Base-by-base conservation (phyloP, 2,113 vertebrate species). In the Mormyrus iriodes region DNA sequence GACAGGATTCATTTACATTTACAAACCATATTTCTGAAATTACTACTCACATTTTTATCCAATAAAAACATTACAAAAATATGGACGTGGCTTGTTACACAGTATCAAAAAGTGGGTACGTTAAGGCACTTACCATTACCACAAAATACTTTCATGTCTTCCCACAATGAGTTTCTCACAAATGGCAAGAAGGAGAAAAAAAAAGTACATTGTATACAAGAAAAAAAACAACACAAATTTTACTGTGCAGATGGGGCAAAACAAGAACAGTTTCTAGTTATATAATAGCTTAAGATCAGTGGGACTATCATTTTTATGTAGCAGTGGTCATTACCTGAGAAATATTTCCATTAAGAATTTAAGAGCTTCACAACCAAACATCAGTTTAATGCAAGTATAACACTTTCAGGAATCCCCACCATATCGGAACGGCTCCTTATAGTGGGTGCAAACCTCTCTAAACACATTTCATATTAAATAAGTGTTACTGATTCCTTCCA, bases 121-220 rank as follows among this genome's bases (percentile, higher is more conserved):
- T 90, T 90, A 90, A 90, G 89, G 89, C 89, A 90, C 86, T 87
- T 90, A 49, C 24, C 48, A 79, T 87, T 86, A 61, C 52, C 61
- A 90, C 65, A 85, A 86, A 79, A 79, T 52, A 61, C 83, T 76
- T 87, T 87, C 31, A 51, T 49, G 39, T 87, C 88, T 51, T 44
- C n/a, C 85, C 58, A 27, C 79, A 46, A 49, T 83, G 52, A 48
- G 69, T 46, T 90, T 88, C 82, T 90, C 39, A 69, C 73, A 87
- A 46, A 52, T 31, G 53, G 17, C 76, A 53, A 58, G 44, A n/a
- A n/a, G n/a, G n/a, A n/a, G n/a, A n/a, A 58, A 1, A 53, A 52
- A 84, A 17, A 31, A 51, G 52, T 79, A 88, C 35, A 61, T 42
- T 44, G 27, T 24, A 10, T 19, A 61, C 3, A 87, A 61, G 48